Percentiles rank a stretch among this genome's conserved stretches.
Conservation (phyloP, 2,797 vertebrate genomes). For the Hemibagrus guttatus region DNA sequence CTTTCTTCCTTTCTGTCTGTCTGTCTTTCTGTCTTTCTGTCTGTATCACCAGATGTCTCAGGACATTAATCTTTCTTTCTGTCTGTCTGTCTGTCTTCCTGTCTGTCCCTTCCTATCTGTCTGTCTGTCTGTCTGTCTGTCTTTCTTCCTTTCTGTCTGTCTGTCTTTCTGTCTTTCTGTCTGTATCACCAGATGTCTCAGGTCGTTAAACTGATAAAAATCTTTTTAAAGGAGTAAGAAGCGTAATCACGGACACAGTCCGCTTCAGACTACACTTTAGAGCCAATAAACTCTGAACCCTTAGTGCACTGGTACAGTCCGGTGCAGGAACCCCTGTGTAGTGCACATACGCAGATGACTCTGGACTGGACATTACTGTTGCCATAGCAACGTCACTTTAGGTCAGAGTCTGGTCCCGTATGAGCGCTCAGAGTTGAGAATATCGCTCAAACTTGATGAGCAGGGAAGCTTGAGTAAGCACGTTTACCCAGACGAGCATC, state of each 20-base stretch:
- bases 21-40: too few relatives aligned
- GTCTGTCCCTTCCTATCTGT: too few relatives aligned
- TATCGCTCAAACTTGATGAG: neutral
- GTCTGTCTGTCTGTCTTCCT: too few relatives aligned
- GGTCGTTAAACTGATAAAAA: neutral
- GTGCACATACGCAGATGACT: neutral
- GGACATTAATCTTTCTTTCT: too few relatives aligned
- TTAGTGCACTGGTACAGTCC: neutral
- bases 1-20: too few relatives aligned
- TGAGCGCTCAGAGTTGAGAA: neutral
- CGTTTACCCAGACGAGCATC: too few relatives aligned
- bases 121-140: too few relatives aligned
- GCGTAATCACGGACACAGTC: neutral
- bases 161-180: too few relatives aligned
- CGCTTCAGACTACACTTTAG: too few relatives aligned
- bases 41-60: too few relatives aligned
- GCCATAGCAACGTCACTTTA: neutral
- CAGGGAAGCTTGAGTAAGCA: neutral
- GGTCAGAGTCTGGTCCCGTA: neutral
- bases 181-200: too few relatives aligned
- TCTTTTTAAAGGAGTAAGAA: neutral
- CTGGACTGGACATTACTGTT: neutral
- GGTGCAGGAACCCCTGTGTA: neutral
- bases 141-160: too few relatives aligned
- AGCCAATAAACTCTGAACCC: neutral